Conservation (phyloP, 1,140 invertebrate genomes). For the Dreissena polymorpha region DNA sequence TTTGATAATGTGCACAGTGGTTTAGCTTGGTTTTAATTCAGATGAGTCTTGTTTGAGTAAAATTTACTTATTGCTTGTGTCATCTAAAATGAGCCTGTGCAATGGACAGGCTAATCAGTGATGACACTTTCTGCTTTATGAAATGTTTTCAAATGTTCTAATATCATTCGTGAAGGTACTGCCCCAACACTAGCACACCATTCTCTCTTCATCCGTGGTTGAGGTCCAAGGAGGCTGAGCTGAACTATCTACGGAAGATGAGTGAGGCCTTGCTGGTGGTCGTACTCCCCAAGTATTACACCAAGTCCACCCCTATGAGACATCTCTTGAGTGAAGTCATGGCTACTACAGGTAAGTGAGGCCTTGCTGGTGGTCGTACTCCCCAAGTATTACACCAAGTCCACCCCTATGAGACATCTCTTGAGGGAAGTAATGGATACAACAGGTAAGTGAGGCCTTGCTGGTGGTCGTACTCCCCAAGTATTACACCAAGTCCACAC, state of each 20-base stretch:
- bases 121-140: background rate
- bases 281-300: constrained; percentile 90
- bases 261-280: constrained; percentile 91
- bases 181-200: constrained; percentile 14
- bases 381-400: constrained; percentile 86
- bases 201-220: constrained; percentile 90
- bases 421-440: constrained; percentile 91
- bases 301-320: constrained; percentile 85
- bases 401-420: constrained; percentile 88
- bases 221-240: constrained; percentile 86
- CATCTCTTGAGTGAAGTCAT: constrained; percentile 91
- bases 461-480: constrained; percentile 89
- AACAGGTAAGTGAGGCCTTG: constrained; percentile 91
- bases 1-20: no score
- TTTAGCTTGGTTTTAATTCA: no score
- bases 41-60: no score
- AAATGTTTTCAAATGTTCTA: background rate
- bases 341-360: constrained; percentile 92
- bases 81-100: no score
- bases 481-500: constrained; percentile 87
- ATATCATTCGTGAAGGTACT: constrained; percentile 41
- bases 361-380: constrained; percentile 89
- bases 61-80: no score
- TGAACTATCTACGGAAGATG: constrained; percentile 90
- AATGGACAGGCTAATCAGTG: no score